Percentiles rank a stretch among this genome's conserved stretches.
Conservation (phyloP, 2,888 invertebrate species). For the Dusona sp. region DNA sequence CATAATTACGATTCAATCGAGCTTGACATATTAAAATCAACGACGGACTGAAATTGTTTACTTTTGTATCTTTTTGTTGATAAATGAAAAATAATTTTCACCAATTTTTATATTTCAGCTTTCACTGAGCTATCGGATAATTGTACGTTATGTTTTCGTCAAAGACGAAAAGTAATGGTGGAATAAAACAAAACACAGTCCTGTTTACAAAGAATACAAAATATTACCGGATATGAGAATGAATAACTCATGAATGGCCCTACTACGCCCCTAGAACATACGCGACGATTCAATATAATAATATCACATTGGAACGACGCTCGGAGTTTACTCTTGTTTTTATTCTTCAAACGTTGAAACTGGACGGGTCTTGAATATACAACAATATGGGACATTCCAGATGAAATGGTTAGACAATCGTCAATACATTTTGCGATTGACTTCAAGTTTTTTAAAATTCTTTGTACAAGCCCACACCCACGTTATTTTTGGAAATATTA, state of each 20-base stretch:
- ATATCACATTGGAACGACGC: constrained; percentile 35
- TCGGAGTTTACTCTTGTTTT: constrained; percentile 33
- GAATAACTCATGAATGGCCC: constrained; percentile 52
- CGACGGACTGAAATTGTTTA: too few relatives aligned
- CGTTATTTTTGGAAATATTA: not conserved
- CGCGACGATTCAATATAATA: constrained; percentile 43
- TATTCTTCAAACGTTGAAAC: constrained; percentile 6
- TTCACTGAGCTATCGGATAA: too few relatives aligned
- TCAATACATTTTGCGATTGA: not conserved
- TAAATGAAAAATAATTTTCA: too few relatives aligned
- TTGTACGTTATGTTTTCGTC: not conserved
- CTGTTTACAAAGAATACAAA: not conserved
- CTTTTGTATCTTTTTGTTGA: too few relatives aligned
- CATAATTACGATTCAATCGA: too few relatives aligned
- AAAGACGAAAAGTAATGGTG: not conserved
- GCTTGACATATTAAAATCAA: too few relatives aligned
- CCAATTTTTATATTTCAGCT: too few relatives aligned
- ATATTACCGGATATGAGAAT: constrained; percentile 36
- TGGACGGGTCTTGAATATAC: not conserved
- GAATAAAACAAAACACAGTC: constrained; percentile 1
- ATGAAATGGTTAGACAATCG: not conserved
- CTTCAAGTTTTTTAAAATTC: not conserved
- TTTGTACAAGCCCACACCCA: not conserved
- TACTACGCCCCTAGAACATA: not conserved
- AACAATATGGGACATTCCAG: not conserved